Percentiles rank a stretch among this genome's conserved stretches.
phyloP scores from a whole-genome alignment of 2,797 vertebrate genomes.

The Liasis olivaceus region DNA sequence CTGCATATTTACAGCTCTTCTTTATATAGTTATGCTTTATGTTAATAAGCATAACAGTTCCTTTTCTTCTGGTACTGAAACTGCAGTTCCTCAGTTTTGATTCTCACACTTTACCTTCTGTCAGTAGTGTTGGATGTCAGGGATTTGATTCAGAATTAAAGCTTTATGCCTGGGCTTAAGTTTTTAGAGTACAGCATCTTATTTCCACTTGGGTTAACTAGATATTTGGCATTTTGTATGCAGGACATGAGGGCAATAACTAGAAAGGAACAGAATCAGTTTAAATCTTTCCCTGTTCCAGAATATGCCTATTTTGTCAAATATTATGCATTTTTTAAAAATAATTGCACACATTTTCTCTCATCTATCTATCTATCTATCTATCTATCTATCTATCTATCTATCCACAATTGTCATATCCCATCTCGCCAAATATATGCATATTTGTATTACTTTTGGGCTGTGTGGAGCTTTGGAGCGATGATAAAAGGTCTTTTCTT shows the following conservation, averaged over 20 bases:
- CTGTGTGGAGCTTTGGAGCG: not conserved
- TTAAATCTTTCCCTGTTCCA: not conserved
- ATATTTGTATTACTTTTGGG: not conserved
- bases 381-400: too few species aligned
- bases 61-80: not conserved
- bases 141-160: too few species aligned
- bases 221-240: not conserved
- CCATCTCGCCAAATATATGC: not conserved
- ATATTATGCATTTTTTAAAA: not conserved
- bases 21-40: not conserved
- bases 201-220: not conserved
- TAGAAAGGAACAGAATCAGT: not conserved
- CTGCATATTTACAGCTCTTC: too few species aligned
- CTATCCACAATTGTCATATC: not conserved
- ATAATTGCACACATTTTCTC: not conserved
- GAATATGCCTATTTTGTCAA: not conserved
- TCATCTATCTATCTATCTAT: too few species aligned
- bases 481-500: not conserved
- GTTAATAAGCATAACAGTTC: not conserved
- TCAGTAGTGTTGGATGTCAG: not conserved
- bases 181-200: too few species aligned
- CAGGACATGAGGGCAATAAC: not conserved
- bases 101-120: not conserved
- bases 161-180: too few species aligned
- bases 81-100: not conserved